These are phyloP conservation scores for Neomonachus schauinslandi DNA, from an alignment of 2,113 vertebrate species.

Conservation along the genomic window DNA sequence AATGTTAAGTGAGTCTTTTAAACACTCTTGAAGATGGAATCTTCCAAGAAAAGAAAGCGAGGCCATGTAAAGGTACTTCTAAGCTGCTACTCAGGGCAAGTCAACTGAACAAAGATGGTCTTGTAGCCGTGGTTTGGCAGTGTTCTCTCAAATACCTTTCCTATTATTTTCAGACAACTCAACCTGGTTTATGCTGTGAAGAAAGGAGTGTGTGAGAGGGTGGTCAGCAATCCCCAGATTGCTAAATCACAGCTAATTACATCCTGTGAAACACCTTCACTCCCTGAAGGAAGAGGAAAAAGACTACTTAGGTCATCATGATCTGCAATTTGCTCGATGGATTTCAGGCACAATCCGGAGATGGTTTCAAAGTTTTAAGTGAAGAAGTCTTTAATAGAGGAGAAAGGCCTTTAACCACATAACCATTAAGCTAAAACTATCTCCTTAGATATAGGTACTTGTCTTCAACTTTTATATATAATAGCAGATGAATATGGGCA, in stretches of 20 bases:
- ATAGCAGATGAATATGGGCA: not conserved
- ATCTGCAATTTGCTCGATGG: not conserved
- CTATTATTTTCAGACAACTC: not conserved
- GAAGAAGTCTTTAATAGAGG: not conserved
- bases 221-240: not conserved
- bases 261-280: not conserved
- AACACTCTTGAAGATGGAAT: not conserved
- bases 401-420: not conserved
- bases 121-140: not conserved
- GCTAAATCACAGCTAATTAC: not conserved
- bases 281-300: not conserved
- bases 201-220: not conserved
- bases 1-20: not conserved
- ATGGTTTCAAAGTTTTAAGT: slow-evolving; percentile 18
- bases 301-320: not conserved
- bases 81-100: not conserved
- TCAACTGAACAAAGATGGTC: not conserved
- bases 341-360: not conserved
- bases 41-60: not conserved
- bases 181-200: not conserved
- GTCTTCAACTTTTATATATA: not conserved
- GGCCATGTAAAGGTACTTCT: not conserved
- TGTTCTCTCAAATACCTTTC: not conserved
- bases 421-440: not conserved
- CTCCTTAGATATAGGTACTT: not conserved